Evolutionary conservation across 1,140 invertebrate species (phyloP).

Genomic region (Drosophila asahinai): DNA sequence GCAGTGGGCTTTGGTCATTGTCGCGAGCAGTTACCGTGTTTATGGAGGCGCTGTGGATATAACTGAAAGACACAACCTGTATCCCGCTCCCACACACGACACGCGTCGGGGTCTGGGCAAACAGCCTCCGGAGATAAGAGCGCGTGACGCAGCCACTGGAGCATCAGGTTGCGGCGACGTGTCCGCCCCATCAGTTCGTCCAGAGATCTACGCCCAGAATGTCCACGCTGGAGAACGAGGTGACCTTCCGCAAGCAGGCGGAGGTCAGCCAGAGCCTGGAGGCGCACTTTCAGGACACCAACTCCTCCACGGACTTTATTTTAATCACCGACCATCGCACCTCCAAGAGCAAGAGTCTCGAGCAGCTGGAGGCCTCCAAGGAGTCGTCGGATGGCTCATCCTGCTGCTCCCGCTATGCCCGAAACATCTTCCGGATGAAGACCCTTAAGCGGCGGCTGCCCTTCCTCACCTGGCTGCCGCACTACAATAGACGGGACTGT

Average conservation of each 20-base stretch:
- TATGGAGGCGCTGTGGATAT: constrained; percentile 53
- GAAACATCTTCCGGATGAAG: constrained; percentile 86
- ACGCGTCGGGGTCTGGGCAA: constrained; percentile 58
- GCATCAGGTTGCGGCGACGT: constrained; percentile 56
- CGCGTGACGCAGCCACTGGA: constrained; percentile 50
- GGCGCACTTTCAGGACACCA: constrained; percentile 59
- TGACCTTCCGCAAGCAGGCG: constrained; percentile 72
- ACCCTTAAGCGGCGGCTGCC: constrained; percentile 90
- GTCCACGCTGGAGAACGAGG: constrained; percentile 76
- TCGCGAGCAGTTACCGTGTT: constrained; percentile 26
- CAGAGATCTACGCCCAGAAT: constrained; percentile 57
- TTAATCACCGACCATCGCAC: constrained; percentile 79
- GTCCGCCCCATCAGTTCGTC: constrained; percentile 38
- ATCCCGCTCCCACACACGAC: constrained; percentile 62
- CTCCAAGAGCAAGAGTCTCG: constrained; percentile 66
- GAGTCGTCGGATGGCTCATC: constrained; percentile 28
- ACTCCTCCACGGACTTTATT: constrained; percentile 73
- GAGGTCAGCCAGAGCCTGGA: constrained; percentile 69
- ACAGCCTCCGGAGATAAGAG: constrained; percentile 64
- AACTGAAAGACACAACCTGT: constrained; percentile 75
- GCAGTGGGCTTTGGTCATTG: constrained; percentile 25
- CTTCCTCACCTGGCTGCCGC: constrained; percentile 90
- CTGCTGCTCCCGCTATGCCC: constrained; percentile 48
- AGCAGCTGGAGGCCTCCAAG: constrained; percentile 66
- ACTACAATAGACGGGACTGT: constrained; percentile 88